phyloP scores from a whole-genome alignment of 2,797 vertebrate species.

The Pipistrellus pipistrellus region DNA sequence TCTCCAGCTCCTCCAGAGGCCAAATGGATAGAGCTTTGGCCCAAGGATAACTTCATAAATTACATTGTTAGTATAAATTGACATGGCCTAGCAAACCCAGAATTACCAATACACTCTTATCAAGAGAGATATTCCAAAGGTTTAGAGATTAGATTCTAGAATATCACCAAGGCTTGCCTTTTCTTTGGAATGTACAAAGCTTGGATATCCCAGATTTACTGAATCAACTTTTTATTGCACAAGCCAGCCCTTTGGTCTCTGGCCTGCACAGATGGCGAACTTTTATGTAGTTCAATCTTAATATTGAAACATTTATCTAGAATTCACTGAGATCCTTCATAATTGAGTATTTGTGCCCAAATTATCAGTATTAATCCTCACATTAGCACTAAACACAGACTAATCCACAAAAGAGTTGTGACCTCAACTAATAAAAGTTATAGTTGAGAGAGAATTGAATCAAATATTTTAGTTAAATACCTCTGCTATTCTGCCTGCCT shows the following conservation, averaged over 20 bases:
- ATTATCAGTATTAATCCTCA: neutral
- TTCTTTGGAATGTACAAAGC: neutral
- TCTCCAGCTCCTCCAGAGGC: neutral
- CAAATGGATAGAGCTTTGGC: neutral
- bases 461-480: neutral
- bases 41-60: neutral
- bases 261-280: neutral
- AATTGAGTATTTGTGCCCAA: neutral
- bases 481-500: neutral
- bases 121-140: neutral
- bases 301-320: constrained; percentile 5
- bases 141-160: neutral
- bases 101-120: neutral
- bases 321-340: neutral
- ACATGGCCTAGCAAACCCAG: neutral
- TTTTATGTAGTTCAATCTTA: neutral
- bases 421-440: neutral
- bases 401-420: constrained; percentile 8
- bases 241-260: neutral
- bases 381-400: neutral
- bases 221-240: neutral
- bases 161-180: neutral
- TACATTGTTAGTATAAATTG: neutral
- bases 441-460: neutral
- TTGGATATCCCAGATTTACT: neutral